A percentile compares a stretch with the other conserved stretches of the same genome.
Conservation (phyloP, 2,888 invertebrate genomes). For the Dendrolimus houi region DNA sequence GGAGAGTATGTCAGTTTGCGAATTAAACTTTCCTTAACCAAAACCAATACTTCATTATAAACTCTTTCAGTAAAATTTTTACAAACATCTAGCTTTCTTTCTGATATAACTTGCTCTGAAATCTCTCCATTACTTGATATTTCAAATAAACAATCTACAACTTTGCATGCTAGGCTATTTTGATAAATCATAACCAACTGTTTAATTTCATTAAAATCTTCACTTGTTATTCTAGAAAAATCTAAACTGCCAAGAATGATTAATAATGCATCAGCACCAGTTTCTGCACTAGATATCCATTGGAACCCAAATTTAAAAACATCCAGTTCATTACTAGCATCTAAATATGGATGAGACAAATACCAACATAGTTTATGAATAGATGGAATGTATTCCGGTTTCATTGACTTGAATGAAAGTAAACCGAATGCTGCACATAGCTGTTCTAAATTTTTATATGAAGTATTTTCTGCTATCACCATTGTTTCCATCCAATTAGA, state of each 20-base stretch:
- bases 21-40: slow-evolving; percentile 32
- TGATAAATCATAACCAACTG: slow-evolving; percentile 25
- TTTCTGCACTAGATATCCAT: slow-evolving; percentile 39
- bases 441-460: slow-evolving; percentile 37
- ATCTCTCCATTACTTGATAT: slow-evolving; percentile 22
- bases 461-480: slow-evolving; percentile 45
- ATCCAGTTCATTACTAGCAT: slow-evolving; percentile 38
- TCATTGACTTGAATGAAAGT: slow-evolving; percentile 46
- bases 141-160: slow-evolving; percentile 39
- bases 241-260: slow-evolving; percentile 54
- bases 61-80: slow-evolving; percentile 43
- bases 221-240: slow-evolving; percentile 26
- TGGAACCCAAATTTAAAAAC: slow-evolving; percentile 57
- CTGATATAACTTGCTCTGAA: slow-evolving; percentile 16
- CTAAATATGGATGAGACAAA: slow-evolving; percentile 53
- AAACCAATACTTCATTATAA: slow-evolving; percentile 37
- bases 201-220: slow-evolving; percentile 37
- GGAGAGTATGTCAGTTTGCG: slow-evolving; percentile 34
- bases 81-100: slow-evolving; percentile 24
- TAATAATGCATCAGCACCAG: slow-evolving; percentile 44
- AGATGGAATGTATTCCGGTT: slow-evolving; percentile 36
- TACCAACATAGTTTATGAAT: slow-evolving; percentile 55
- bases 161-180: slow-evolving; percentile 39
- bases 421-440: slow-evolving; percentile 41
- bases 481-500: slow-evolving; percentile 50